Conservation (phyloP, 2,888 invertebrate species). For the Cheilosia pagana region DNA sequence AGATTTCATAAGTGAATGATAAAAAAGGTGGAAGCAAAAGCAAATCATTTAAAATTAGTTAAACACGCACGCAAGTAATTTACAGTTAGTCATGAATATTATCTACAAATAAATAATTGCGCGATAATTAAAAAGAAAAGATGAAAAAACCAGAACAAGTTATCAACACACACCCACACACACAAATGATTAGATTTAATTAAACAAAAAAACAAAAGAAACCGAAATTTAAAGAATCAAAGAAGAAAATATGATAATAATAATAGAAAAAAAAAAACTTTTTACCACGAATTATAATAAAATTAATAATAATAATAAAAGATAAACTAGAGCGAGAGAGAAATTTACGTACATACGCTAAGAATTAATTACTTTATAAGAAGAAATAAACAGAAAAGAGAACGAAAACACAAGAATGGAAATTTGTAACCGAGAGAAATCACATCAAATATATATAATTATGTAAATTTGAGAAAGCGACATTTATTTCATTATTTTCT, state of each 20-base stretch:
- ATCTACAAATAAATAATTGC: conserved; percentile 58
- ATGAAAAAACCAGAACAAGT: conserved; percentile 43
- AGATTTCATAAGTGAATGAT: conserved; percentile 37
- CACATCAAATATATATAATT: conserved; percentile 70
- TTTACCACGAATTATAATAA: conserved; percentile 70
- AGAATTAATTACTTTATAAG: conserved; percentile 65
- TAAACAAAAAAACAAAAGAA: conserved; percentile 26
- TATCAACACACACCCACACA: conserved; percentile 43
- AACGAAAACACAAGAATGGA: conserved; percentile 30
- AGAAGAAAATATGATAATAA: conserved; percentile 18
- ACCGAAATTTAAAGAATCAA: conserved; percentile 39
- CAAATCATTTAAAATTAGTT: conserved; percentile 43
- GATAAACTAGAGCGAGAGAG: conserved; percentile 58
- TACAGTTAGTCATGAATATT: conserved; percentile 70
- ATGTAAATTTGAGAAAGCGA: conserved; percentile 62
- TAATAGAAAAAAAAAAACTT: conserved; percentile 42
- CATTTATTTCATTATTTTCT: conserved; percentile 48
- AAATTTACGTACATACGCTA: conserved; percentile 60
- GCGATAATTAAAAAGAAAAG: conserved; percentile 31
- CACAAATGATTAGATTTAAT: conserved; percentile 53
- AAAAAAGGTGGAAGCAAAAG: conserved; percentile 21
- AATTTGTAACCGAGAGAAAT: conserved; percentile 39
- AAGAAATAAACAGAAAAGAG: conserved; percentile 35
- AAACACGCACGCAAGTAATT: conserved; percentile 71
- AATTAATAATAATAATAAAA: conserved; percentile 20